phyloP scores from a whole-genome alignment of 1,140 invertebrate species.

The Drosophila orosa region DNA sequence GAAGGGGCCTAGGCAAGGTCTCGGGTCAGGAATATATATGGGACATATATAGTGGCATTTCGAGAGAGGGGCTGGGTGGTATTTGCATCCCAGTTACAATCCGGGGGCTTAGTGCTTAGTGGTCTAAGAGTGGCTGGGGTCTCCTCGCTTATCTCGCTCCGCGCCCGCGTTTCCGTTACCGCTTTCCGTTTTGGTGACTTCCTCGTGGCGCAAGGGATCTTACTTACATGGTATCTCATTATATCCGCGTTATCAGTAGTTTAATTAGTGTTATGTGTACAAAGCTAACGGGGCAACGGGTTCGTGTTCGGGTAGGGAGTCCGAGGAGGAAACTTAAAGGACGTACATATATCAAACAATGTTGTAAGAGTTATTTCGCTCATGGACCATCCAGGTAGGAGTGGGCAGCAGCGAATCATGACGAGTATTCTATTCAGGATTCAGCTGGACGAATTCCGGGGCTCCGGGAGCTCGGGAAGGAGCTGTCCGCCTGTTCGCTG shows the following conservation, averaged over 20 bases:
- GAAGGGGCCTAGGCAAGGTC: constrained; percentile 15
- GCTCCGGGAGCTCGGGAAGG: neutral
- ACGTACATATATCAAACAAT: constrained; percentile 46
- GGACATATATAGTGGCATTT: constrained; percentile 11
- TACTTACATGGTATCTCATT: constrained; percentile 58
- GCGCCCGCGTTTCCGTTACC: constrained; percentile 24
- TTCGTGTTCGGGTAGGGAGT: constrained; percentile 27
- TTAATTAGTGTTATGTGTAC: constrained; percentile 71
- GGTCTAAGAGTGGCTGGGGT: constrained; percentile 66
- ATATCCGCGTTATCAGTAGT: constrained; percentile 57
- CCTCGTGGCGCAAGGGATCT: constrained; percentile 43
- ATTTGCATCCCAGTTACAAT: constrained; percentile 14
- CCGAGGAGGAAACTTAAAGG: constrained; percentile 18
- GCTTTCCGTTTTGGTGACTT: constrained; percentile 59
- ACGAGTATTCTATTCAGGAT: constrained; percentile 37
- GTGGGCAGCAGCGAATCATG: constrained; percentile 29
- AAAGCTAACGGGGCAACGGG: constrained; percentile 63
- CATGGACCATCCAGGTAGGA: constrained; percentile 40
- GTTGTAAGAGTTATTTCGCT: constrained; percentile 54
- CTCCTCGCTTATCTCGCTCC: constrained; percentile 31
- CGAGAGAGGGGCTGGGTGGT: no score
- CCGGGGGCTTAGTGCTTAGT: constrained; percentile 48
- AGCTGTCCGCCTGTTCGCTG: neutral
- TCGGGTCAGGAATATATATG: constrained; percentile 8
- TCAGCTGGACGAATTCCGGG: constrained; percentile 10